phyloP scores from a whole-genome alignment of 2,888 invertebrate species.

The Anthrax anthrax region DNA sequence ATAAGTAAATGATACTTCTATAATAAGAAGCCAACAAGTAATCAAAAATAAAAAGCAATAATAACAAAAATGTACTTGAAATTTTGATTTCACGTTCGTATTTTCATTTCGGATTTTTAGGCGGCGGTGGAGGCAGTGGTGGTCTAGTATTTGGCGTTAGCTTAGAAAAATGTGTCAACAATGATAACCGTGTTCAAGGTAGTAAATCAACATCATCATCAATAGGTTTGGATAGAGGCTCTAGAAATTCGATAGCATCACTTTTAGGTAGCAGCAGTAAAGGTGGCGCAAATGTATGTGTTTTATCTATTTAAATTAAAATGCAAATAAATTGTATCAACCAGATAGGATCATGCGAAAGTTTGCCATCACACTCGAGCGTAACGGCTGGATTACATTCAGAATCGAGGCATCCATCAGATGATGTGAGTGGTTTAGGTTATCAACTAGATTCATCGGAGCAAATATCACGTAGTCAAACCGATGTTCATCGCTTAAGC shows the following conservation, averaged over 20 bases:
- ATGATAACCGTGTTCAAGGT: slow-evolving; percentile 39
- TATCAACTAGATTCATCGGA: background rate
- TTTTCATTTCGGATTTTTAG: no score
- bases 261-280: slow-evolving; percentile 29
- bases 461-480: slow-evolving; percentile 33
- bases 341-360: slow-evolving; percentile 68
- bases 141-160: slow-evolving; percentile 77
- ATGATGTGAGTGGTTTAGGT: background rate
- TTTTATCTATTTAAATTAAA: slow-evolving; percentile 10
- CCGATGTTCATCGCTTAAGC: slow-evolving; percentile 34
- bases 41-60: no score
- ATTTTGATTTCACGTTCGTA: no score
- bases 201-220: background rate
- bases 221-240: slow-evolving; percentile 32
- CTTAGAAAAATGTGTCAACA: slow-evolving; percentile 68
- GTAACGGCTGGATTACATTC: slow-evolving; percentile 1
- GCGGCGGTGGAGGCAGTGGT: slow-evolving; percentile 25
- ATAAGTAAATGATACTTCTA: no score
- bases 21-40: no score
- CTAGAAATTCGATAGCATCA: slow-evolving; percentile 60
- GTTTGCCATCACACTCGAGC: slow-evolving; percentile 36
- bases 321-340: slow-evolving; percentile 12
- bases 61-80: background rate
- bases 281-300: background rate
- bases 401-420: slow-evolving; percentile 7